These are phyloP conservation scores for Pemphredon lugubris DNA, from an alignment of 2,888 invertebrate species.

Conservation along the genomic window DNA sequence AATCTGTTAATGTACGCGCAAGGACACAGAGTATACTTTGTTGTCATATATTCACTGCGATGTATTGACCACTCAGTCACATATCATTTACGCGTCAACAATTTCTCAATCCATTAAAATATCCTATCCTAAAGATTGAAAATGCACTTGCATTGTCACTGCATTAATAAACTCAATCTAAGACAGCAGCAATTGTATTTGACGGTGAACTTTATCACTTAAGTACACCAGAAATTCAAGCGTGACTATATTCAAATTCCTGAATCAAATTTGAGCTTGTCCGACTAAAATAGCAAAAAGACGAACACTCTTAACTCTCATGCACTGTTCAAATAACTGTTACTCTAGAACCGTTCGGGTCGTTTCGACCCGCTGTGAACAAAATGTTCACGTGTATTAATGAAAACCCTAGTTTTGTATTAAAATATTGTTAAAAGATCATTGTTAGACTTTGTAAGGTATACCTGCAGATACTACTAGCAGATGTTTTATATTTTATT, in stretches of 20 bases:
- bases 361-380: too few relatives aligned
- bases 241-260: constrained; percentile 26
- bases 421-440: too few relatives aligned
- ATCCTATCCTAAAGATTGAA: constrained; percentile 32
- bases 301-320: too few relatives aligned
- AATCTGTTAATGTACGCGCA: constrained; percentile 32
- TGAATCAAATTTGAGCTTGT: constrained; percentile 45
- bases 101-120: constrained; percentile 30
- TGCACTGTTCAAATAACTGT: too few relatives aligned
- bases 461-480: too few relatives aligned
- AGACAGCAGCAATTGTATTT: constrained; percentile 16
- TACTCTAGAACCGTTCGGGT: too few relatives aligned
- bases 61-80: constrained; percentile 31
- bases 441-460: too few relatives aligned
- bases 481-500: too few relatives aligned
- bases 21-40: constrained; percentile 50
- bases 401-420: too few relatives aligned
- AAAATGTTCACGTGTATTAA: too few relatives aligned
- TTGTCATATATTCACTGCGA: constrained; percentile 46
- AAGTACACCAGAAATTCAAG: constrained; percentile 48
- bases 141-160: constrained; percentile 43
- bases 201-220: constrained; percentile 26
- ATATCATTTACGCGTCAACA: constrained; percentile 32
- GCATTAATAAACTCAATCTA: constrained; percentile 29
- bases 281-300: constrained; percentile 33